Percentiles rank a stretch among this genome's conserved stretches.
Conservation (phyloP, 2,113 vertebrate genomes). For the Tychaedon coryphoeus region DNA sequence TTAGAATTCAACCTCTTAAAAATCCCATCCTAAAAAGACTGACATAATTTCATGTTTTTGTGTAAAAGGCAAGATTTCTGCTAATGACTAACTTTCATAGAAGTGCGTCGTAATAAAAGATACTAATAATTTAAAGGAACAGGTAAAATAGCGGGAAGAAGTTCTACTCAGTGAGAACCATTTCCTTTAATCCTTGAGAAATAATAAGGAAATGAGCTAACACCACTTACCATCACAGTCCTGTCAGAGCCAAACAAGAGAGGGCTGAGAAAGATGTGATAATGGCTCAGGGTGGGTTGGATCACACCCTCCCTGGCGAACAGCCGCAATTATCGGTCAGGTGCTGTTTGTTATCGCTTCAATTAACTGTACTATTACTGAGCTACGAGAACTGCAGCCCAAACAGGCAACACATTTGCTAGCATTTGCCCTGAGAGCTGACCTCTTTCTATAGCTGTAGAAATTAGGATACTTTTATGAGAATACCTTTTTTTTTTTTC, state of each 20-base stretch:
- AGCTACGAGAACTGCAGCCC: neutral
- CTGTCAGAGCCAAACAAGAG: neutral
- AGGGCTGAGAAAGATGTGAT: neutral
- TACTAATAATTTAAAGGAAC: neutral
- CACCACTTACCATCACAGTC: neutral
- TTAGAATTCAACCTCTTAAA: neutral
- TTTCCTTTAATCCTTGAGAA: neutral
- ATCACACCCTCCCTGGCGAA: neutral
- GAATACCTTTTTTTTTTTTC: neutral
- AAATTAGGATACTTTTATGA: neutral
- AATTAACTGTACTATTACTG: neutral
- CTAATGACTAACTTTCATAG: neutral
- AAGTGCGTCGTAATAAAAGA: neutral
- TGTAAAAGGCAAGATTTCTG: neutral
- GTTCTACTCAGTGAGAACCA: neutral
- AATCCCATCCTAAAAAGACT: neutral
- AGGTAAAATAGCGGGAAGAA: neutral
- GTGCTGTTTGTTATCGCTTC: neutral
- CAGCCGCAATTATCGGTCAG: neutral
- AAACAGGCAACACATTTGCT: fast-evolving
- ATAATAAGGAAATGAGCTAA: neutral
- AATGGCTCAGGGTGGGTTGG: neutral
- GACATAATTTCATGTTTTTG: neutral
- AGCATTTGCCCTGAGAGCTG: too few relatives aligned
- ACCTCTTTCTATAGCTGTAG: neutral